Base-by-base conservation (phyloP, 1,140 invertebrate species). In the Trichonephila clavipes region DNA sequence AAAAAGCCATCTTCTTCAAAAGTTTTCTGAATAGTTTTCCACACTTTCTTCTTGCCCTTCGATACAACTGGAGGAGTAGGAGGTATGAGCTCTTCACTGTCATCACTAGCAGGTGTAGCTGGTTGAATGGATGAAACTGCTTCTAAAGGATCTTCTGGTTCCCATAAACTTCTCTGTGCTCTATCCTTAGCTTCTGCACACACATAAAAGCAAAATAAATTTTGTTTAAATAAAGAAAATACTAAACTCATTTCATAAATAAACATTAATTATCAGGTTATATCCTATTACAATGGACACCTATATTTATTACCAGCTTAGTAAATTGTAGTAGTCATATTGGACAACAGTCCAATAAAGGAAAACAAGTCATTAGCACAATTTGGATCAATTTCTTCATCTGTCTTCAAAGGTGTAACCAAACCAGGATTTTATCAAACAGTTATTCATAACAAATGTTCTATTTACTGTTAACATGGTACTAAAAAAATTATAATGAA, bases 1-100 rank as follows among this genome's bases (percentile, higher is more conserved):
- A 92, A 59, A 69, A 92, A 92, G 16, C 90, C 90, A 44, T 92
- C 90, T 16, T 92, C 90, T 66, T 86, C 18, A 40, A 44, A 92
- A 0, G 90, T 92, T 72, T 92, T 92, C 40, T 86, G 28, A 24
- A 92, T 40, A 24, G 90, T 69, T 61, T 92, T 92, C 82, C 61
- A 92, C 8, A 87, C 34, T n/a, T 72, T 90, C 28, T 77, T 81
- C 40, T 51, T 92, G 2, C 90, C 90, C 85, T 92, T 92, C 8
- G 8, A 44, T n/a, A 1, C 28, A 2, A 72, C 18, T 28, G 69
- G 82, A 28, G 82, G 90, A 21, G 90, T 82, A n/a, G 90, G 86
- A 21, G 90, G 90, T 24, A 82, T 82, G 19, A 92, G 86, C 1
- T 82, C 82, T 51, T 92, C 90, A 72, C 86, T 82, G 8, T 86